Base-by-base conservation (phyloP, 2,888 invertebrate species). In the Melangyna quadrimaculata region DNA sequence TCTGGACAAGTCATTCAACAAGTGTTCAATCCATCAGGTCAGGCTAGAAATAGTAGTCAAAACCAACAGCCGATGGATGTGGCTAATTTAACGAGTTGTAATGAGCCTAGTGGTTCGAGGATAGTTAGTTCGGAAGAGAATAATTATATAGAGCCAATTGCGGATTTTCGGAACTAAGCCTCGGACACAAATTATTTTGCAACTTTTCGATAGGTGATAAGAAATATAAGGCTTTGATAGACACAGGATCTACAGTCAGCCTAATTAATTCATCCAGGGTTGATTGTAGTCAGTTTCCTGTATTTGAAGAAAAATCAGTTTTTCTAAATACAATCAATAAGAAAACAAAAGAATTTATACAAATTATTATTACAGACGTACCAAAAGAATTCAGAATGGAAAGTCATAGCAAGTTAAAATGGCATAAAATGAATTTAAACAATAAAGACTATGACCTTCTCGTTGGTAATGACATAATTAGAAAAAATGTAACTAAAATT, bases 151-250 rank as follows among this genome's bases (percentile, higher is more conserved):
- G 32, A 57, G 4, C 57, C 57, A n/a, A n/a, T n/a, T 37, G 19
- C 57, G 29, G 57, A 27, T 57, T 57, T 57, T 57, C 57, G 35
- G 35, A 57, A 57, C 57, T 57, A 29, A 57, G 57, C 57, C 57
- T 57, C 57, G 57, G 57, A 19, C 8, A 57, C 9, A 57, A 57
- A 57, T 24, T 57, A 57, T 57, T 51, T 17, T 69, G 48, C n/a
- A 29, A 51, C 9, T 37, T 53, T 19, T 17, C 35, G 8, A 51
- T 69, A 51, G 53, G 32, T 32, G 45, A 17, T 29, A 51, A 17
- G n/a, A 53, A 51, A 69, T 69, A 37, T 48, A 67, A 48, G 32
- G 67, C 67, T 1, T 19, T 67, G n/a, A 48, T 32, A 17, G 48
- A 48, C 48, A 67, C 67, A 29, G 51, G 51, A 4, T 51, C 51